Conservation (phyloP, 2,113 vertebrate genomes). For the Tragelaphus scriptus region DNA sequence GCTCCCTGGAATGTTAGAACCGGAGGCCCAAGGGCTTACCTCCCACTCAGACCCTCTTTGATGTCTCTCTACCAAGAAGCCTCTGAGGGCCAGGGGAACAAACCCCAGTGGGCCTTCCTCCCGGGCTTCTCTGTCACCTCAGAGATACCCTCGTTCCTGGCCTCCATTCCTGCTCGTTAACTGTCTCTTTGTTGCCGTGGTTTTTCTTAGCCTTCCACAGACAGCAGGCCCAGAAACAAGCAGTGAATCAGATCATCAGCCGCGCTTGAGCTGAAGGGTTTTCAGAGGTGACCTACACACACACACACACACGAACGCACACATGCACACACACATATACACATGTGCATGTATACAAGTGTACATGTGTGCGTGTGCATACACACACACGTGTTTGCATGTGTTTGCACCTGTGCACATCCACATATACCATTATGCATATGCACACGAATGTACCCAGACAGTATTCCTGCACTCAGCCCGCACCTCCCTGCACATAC, state of each 20-base stretch:
- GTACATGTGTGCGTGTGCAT: neutral
- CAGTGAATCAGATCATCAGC: neutral
- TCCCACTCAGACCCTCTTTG: neutral
- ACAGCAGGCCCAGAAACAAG: neutral
- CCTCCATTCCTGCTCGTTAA: neutral
- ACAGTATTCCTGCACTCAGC: neutral
- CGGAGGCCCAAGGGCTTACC: neutral
- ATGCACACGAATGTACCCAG: neutral
- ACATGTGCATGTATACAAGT: neutral
- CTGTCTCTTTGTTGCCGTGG: neutral
- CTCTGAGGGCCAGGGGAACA: neutral
- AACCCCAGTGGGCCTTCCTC: neutral
- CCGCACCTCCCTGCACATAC: neutral
- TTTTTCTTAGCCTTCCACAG: neutral
- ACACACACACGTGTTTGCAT: fast-evolving
- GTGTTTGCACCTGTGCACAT: neutral
- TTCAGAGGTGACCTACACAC: neutral
- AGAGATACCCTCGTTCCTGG: neutral
- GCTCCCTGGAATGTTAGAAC: neutral
- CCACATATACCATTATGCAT: neutral
- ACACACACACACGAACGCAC: neutral
- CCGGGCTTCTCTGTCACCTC: neutral
- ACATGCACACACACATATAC: fast-evolving
- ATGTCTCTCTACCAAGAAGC: neutral
- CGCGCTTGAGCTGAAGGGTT: neutral